Evolutionary conservation across 2,888 invertebrate genomes (phyloP).

Genomic region (Mesorhabditis spiculigera): DNA sequence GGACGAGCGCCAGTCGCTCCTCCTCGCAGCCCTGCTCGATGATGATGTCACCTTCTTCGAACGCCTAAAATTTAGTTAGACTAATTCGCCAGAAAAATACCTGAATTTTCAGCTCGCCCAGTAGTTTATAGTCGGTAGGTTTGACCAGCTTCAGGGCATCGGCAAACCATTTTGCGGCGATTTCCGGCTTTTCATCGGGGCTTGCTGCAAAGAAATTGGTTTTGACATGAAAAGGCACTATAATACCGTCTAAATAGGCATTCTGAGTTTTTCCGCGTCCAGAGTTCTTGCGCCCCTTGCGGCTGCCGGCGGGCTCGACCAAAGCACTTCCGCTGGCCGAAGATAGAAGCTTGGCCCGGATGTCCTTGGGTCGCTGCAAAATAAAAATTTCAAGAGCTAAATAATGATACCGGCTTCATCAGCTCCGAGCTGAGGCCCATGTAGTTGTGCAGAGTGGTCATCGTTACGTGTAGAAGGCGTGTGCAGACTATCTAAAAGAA

Average conservation of each 20-base stretch:
- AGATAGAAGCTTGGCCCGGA: background rate
- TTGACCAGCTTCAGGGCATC: constrained; percentile 41
- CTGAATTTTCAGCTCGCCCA: constrained; percentile 23
- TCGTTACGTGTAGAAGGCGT: constrained; percentile 90
- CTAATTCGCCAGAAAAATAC: background rate
- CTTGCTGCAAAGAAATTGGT: background rate
- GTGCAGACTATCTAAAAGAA: constrained; percentile 83
- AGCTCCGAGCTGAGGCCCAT: constrained; percentile 90
- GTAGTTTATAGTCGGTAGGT: constrained; percentile 68
- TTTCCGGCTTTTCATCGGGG: constrained; percentile 12
- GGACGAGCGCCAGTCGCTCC: constrained; percentile 41
- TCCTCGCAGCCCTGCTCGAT: constrained; percentile 52
- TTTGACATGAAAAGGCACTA: background rate
- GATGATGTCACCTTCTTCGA: constrained; percentile 39
- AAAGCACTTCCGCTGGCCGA: too few relatives aligned
- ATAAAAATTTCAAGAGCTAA: constrained; percentile 7
- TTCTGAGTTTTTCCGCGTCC: too few relatives aligned
- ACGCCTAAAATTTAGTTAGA: constrained; percentile 6
- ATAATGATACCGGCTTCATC: constrained; percentile 70
- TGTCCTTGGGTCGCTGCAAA: constrained; percentile 17
- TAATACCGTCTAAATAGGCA: too few relatives aligned
- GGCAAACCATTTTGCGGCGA: constrained; percentile 43
- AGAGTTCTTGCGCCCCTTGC: too few relatives aligned
- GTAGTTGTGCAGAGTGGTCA: constrained; percentile 95
- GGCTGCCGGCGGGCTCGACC: too few relatives aligned